Evolutionary conservation across 1,140 invertebrate species (phyloP).

Genomic region (Drosophila pallidifrons): DNA sequence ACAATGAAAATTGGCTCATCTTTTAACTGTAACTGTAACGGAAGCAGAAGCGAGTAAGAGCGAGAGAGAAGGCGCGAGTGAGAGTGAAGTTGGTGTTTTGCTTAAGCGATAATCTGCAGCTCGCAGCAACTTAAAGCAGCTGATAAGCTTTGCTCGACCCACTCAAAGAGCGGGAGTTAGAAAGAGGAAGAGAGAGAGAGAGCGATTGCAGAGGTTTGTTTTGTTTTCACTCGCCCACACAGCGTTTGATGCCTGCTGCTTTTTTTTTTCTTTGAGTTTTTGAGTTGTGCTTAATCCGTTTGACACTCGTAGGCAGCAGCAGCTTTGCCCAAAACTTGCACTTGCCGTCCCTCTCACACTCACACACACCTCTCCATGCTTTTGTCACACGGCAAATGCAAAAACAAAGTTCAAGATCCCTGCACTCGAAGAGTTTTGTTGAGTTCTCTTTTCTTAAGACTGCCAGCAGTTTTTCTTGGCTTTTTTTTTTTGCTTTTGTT

Average conservation of each 20-base stretch:
- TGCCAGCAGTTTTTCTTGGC: conserved; percentile 20
- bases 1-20: conserved; percentile 2
- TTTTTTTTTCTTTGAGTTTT: neutral
- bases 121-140: conserved; percentile 21
- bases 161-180: conserved; percentile 8
- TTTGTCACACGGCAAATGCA: conserved; percentile 8
- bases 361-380: neutral
- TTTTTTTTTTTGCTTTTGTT: too few relatives aligned
- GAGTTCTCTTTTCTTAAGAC: neutral
- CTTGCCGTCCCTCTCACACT: neutral
- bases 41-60: neutral
- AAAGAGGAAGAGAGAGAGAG: neutral
- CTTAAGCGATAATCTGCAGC: conserved; percentile 26
- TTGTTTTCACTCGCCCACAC: conserved; percentile 23
- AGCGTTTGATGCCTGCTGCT: neutral
- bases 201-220: neutral
- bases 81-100: neutral
- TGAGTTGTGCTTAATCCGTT: conserved; percentile 19
- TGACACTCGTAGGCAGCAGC: conserved; percentile 4
- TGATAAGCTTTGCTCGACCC: conserved; percentile 37
- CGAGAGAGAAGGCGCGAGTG: neutral
- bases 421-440: neutral
- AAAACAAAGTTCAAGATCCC: conserved; percentile 17
- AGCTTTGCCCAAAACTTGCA: conserved; percentile 18
- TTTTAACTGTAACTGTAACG: conserved; percentile 2